A percentile compares a stretch with the other conserved stretches of the same genome.
Evolutionary conservation across 2,113 vertebrate genomes (phyloP).

Genomic region (Gallinago jamesoni): DNA sequence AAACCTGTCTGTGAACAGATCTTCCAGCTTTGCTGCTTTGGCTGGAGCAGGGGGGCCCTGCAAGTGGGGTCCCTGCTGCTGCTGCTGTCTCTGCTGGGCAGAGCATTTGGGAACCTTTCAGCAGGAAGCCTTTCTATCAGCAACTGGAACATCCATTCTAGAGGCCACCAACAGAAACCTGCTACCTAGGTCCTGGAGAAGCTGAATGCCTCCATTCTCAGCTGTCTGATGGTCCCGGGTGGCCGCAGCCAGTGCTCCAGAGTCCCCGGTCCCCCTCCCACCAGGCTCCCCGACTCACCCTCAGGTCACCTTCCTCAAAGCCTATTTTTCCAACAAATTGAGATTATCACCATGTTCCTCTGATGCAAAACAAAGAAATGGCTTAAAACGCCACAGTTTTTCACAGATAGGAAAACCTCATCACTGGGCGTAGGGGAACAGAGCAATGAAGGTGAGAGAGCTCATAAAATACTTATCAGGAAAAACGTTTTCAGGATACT

Average conservation of each 20-base stretch:
- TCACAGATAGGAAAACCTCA: background rate
- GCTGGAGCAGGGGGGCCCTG: background rate
- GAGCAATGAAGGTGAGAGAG: background rate
- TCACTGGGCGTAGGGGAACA: background rate
- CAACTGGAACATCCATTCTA: background rate
- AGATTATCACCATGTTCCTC: background rate
- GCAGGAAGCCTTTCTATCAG: background rate
- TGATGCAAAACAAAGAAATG: background rate
- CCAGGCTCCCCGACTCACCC: background rate
- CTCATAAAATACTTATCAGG: background rate
- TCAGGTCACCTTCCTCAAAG: background rate
- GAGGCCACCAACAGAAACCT: background rate
- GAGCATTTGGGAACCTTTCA: background rate
- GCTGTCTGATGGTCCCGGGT: fast-evolving
- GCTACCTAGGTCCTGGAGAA: background rate
- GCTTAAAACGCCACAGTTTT: background rate
- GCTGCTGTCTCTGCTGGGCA: background rate
- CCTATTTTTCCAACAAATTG: background rate
- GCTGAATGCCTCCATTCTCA: background rate
- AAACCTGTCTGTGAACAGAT: background rate
- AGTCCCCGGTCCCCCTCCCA: background rate
- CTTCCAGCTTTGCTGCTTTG: background rate
- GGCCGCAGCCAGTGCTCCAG: background rate
- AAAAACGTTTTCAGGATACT: background rate
- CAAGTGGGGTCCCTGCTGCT: background rate